Conservation (phyloP, 1,140 invertebrate species). For the Procambarus virginalis region DNA sequence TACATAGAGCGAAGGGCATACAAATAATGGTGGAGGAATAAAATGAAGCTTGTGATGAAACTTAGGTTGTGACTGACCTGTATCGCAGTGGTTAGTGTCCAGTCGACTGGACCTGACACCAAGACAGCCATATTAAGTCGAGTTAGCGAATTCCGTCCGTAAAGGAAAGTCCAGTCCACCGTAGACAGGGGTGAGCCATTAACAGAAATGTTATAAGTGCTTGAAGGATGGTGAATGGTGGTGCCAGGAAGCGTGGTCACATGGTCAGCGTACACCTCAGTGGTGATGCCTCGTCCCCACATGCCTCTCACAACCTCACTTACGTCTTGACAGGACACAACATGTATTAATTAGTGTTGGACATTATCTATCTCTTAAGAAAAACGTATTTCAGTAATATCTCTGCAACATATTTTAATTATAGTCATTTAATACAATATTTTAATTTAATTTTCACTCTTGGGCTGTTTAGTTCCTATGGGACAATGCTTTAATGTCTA, state of each 20-base stretch:
- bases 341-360: too few species aligned
- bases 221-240: background rate
- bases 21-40: too few species aligned
- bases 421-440: too few species aligned
- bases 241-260: too few species aligned
- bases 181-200: background rate
- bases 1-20: too few species aligned
- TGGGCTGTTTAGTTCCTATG: too few species aligned
- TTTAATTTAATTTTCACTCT: too few species aligned
- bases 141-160: background rate
- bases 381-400: too few species aligned
- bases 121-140: background rate
- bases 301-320: background rate
- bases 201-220: background rate
- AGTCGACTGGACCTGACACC: background rate
- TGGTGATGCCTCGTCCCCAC: background rate
- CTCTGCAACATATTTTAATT: too few species aligned
- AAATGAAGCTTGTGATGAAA: too few species aligned
- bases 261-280: background rate
- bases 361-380: too few species aligned
- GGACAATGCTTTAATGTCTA: too few species aligned
- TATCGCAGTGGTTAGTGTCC: background rate
- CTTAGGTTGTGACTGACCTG: background rate
- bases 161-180: background rate
- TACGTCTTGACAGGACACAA: background rate